Evolutionary conservation across 2,888 invertebrate species (phyloP).

Genomic region (Chaetogeoica ovagalla): DNA sequence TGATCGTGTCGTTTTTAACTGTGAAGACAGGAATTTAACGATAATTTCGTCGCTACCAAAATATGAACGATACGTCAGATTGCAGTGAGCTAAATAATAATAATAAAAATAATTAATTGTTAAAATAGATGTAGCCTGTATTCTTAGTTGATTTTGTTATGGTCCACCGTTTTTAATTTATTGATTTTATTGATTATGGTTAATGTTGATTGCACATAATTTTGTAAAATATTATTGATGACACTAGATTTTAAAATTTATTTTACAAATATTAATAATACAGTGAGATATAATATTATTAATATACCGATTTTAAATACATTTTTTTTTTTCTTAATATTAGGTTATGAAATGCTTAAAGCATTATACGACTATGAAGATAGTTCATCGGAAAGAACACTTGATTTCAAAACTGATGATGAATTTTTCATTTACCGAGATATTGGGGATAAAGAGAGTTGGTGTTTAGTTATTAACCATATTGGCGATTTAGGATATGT

Average conservation of each 20-base stretch:
- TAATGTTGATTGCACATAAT: not conserved
- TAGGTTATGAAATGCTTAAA: slow-evolving; percentile 71
- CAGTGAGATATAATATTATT: not conserved
- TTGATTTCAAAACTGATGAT: slow-evolving; percentile 79
- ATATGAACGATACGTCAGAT: slow-evolving; percentile 41
- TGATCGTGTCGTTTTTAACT: too few relatives aligned
- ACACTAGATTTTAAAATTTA: not conserved
- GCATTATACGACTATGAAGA: slow-evolving; percentile 83
- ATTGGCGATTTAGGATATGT: slow-evolving; percentile 81
- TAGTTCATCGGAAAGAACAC: slow-evolving; percentile 74
- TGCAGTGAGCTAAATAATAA: slow-evolving; percentile 26
- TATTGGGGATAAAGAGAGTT: slow-evolving; percentile 78
- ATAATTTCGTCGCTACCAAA: not conserved
- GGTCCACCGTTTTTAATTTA: not conserved
- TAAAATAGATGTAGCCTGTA: too few relatives aligned
- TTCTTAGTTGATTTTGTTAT: too few relatives aligned
- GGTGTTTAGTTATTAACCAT: slow-evolving; percentile 86
- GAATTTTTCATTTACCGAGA: slow-evolving; percentile 79
- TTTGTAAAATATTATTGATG: too few relatives aligned
- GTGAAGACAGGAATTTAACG: not conserved
- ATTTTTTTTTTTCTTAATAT: not conserved
- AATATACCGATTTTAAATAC: not conserved
- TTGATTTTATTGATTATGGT: not conserved
- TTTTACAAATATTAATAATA: too few relatives aligned
- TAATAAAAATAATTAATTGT: too few relatives aligned